Evolutionary conservation across 2,888 invertebrate genomes (phyloP).

Genomic region (Aromia moschata): DNA sequence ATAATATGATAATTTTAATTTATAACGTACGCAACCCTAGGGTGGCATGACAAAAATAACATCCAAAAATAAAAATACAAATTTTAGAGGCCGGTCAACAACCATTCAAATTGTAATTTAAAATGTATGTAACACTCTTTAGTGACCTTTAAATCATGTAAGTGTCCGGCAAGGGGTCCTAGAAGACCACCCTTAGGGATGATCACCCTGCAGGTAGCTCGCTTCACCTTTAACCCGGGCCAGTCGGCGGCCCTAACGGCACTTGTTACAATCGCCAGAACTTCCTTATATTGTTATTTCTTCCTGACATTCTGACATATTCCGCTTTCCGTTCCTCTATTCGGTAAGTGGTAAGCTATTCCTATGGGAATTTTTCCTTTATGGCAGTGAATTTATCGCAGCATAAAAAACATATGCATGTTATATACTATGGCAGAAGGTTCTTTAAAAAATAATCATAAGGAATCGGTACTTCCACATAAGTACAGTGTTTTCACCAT

Average conservation of each 20-base stretch:
- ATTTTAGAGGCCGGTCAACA: conserved; percentile 55
- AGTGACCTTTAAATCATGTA: conserved; percentile 51
- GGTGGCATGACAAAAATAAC: conserved; percentile 36
- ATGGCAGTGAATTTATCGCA: background rate
- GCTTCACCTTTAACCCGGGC: conserved; percentile 53
- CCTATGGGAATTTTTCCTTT: conserved; percentile 33
- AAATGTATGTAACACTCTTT: conserved; percentile 58
- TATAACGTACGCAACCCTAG: conserved; percentile 44
- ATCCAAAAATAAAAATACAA: conserved; percentile 50
- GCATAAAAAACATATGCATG: background rate
- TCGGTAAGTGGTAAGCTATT: conserved; percentile 5
- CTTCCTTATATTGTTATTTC: conserved; percentile 37
- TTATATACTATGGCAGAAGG: no score
- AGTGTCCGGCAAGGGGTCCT: conserved; percentile 49
- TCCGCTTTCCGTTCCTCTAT: conserved; percentile 5
- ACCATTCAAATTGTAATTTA: conserved; percentile 52
- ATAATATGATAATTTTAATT: conserved; percentile 58
- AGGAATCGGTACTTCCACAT: no score
- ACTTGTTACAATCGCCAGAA: conserved; percentile 33
- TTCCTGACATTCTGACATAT: conserved; percentile 29
- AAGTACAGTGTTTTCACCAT: no score
- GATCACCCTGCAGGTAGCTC: conserved; percentile 50
- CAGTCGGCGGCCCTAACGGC: conserved; percentile 41
- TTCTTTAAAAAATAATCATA: no score
- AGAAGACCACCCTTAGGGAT: conserved; percentile 42